Evolutionary conservation across 2,113 vertebrate genomes (phyloP), one percentile per base, ranked within the genome.

Genomic region (Podarcis muralis): DNA sequence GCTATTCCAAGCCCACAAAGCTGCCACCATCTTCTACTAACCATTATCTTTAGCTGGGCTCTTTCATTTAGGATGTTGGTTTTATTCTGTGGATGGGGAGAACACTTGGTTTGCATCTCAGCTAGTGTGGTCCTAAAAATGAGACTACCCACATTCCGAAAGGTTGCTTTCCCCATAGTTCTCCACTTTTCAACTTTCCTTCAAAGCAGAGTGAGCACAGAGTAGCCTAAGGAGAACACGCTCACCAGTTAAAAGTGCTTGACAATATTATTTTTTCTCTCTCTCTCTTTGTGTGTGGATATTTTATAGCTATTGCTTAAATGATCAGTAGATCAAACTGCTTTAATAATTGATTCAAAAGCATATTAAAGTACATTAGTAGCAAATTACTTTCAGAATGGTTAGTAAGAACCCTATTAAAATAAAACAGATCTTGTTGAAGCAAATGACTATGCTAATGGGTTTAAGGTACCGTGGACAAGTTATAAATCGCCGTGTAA

Each of bases 401-500:
- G 57, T 86, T 76, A 35, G 57, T 76, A 37, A 57, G 72, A 68
- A 59, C 30, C 40, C 57, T 82, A 40, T 86, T 32, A 69, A 68
- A 90, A 86, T 40, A 57, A 76, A 82, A 22, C 27, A 66, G 43
- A 76, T 77, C 32, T 77, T 77, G 30, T 77, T 57, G 71, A 30
- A 82, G 69, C 69, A 86, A 78, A 86, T 68, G 57, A 68, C n/a
- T 9, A 30, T 25, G 72, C 27, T 88, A 87, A 65, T 77, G 77
- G 30, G 65, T 81, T 85, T 92, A 32, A 90, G 81, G 77, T 86
- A 81, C 22, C n/a, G 15, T 75, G 23, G 37, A 76, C 37, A 87
- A 91, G 66, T 77, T 2, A 65, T 82, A 81, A 65, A 89, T 62
- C 57, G 0, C 1, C 4, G 32, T 76, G 27, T 81, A 43, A 27